Conservation (phyloP, 92 coral and sea anemone genomes). For the Actinernus sp. region DNA sequence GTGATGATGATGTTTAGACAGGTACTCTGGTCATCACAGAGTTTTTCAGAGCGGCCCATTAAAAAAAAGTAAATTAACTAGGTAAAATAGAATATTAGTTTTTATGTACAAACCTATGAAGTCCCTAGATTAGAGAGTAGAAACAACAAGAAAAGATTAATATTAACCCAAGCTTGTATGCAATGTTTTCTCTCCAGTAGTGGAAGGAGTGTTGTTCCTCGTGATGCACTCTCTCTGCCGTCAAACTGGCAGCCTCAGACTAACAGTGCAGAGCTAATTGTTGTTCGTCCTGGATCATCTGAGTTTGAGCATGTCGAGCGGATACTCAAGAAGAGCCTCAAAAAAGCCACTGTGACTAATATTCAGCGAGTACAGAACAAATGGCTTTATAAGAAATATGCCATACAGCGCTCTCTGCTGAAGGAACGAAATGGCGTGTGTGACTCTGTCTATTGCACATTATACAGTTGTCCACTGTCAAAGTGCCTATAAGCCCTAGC, state of each 20-base stretch:
- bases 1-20: no score
- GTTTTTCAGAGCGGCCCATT: no score
- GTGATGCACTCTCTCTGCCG: slow-evolving; percentile 36
- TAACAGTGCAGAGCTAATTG: slow-evolving; percentile 18
- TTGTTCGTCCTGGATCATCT: slow-evolving; percentile 62
- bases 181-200: slow-evolving; percentile 5
- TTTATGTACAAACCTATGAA: no score
- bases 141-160: no score
- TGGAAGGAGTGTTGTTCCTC: slow-evolving; percentile 16
- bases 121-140: no score
- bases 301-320: slow-evolving; percentile 67
- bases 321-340: slow-evolving; percentile 44
- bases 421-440: slow-evolving; percentile 73
- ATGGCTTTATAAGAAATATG: slow-evolving; percentile 77
- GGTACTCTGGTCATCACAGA: no score
- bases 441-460: no score
- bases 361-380: slow-evolving; percentile 73
- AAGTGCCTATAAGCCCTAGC: no score
- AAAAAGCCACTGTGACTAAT: slow-evolving; percentile 23
- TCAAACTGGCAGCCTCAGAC: slow-evolving; percentile 37
- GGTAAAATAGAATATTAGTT: no score
- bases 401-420: slow-evolving; percentile 66
- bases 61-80: no score
- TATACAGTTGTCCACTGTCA: no score
- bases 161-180: no score